Evolutionary conservation across 1,140 invertebrate species (phyloP).

Genomic region (Hyles euphorbiae): DNA sequence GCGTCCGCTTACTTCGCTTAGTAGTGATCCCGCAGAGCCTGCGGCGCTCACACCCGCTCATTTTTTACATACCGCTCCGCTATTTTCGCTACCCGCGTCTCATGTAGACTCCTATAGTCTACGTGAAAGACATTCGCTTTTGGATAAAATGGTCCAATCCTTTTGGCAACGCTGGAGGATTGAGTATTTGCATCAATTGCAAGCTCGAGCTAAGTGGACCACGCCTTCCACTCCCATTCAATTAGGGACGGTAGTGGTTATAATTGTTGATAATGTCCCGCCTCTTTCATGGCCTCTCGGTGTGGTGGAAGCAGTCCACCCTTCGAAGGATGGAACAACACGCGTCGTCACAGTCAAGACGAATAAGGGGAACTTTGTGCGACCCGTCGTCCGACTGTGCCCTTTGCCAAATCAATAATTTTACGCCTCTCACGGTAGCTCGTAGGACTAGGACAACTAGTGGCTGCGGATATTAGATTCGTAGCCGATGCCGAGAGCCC

Average conservation of each 20-base stretch:
- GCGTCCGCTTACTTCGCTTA: conserved; percentile 30
- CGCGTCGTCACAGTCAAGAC: conserved; percentile 16
- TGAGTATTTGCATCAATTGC: conserved; percentile 24
- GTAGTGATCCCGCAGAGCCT: conserved; percentile 32
- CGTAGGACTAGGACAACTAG: too few relatives aligned
- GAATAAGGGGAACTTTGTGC: conserved; percentile 11
- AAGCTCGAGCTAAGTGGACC: conserved; percentile 18
- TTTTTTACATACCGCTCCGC: conserved; percentile 38
- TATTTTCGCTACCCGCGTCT: conserved; percentile 25
- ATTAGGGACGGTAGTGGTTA: conserved; percentile 28
- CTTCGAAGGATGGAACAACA: conserved; percentile 20
- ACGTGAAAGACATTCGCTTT: conserved; percentile 31
- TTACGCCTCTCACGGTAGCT: too few relatives aligned
- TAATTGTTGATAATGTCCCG: conserved; percentile 28
- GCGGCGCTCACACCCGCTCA: conserved; percentile 42
- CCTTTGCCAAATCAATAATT: conserved; percentile 23
- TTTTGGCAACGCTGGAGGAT: conserved; percentile 21
- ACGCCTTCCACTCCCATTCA: conserved; percentile 9
- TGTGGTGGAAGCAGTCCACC: conserved; percentile 34
- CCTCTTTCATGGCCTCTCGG: conserved; percentile 32
- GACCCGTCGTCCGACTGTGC: conserved; percentile 19
- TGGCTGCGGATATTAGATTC: too few relatives aligned
- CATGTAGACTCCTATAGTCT: conserved; percentile 21
- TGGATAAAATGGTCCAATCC: conserved; percentile 18
- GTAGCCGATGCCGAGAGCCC: too few relatives aligned